Conservation (phyloP, 1,140 invertebrate species). For the Dinothrombium tinctorium region DNA sequence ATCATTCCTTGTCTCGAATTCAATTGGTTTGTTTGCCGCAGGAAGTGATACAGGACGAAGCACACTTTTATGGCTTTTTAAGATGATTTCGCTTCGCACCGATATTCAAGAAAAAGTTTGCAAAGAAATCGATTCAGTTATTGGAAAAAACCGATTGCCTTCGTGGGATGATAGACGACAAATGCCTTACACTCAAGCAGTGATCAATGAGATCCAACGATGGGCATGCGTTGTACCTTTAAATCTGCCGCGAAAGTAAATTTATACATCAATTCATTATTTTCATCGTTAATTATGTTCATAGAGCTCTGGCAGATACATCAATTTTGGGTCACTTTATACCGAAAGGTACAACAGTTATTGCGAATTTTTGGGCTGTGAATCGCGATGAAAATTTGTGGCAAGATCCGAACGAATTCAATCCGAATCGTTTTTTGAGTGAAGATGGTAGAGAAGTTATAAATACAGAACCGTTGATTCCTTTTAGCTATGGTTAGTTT, state of each 20-base stretch:
- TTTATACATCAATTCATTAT: no score
- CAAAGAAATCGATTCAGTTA: slow-evolving; percentile 15
- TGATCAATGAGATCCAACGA: slow-evolving; percentile 14
- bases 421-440: no score
- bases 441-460: no score
- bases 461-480: no score
- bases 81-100: slow-evolving; percentile 11
- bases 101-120: slow-evolving; percentile 16
- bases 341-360: slow-evolving; percentile 13
- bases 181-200: slow-evolving; percentile 15
- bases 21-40: slow-evolving; percentile 13
- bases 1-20: slow-evolving; percentile 10
- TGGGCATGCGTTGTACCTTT: slow-evolving; percentile 13
- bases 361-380: no score
- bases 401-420: no score
- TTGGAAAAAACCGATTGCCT: slow-evolving; percentile 13
- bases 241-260: slow-evolving; percentile 11
- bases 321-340: slow-evolving; percentile 10
- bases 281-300: no score
- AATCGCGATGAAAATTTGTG: no score
- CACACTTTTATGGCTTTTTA: slow-evolving; percentile 14
- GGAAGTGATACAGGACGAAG: slow-evolving; percentile 17
- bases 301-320: no score
- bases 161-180: slow-evolving; percentile 8
- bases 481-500: no score